Evolutionary conservation across 2,888 invertebrate species (phyloP), one percentile per base, ranked within the genome.

Genomic region (Ypsolopha sequella): DNA sequence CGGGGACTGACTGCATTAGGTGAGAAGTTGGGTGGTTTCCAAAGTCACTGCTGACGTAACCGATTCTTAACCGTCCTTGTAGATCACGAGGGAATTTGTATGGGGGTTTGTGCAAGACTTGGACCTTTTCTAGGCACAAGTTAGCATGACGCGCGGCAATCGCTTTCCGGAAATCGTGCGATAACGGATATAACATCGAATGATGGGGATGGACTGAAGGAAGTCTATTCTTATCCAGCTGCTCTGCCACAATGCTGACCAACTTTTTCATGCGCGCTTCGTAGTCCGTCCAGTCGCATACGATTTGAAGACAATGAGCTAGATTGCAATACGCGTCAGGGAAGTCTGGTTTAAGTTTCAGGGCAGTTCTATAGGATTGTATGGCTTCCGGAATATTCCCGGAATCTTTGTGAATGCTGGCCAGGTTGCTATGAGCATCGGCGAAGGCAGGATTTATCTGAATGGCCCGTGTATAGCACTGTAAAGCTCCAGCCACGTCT

Each of bases 151-250:
- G 90, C 3, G 96, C 95, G 9, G 99, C 99, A 61, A 99, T 99
- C 6, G 96, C 96, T 80, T 97, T 97, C 52, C 99, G 91, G 73
- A 95, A 97, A 35, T 96, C 95, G 70, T 99, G 99, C 1, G 96
- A 94, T 57, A 99, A 88, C 0, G 99, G 99, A 85, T 99, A 99
- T 51, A 99, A 88, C 99, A 99, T 99, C 48, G 98, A 98, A 87
- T 99, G 99, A 84, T 99, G 99, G 0, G 99, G 99, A 88, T 99
- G 99, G 2, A 99, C 99, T 0, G 98, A 98, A 0, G 99, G 99
- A 51, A 99, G 87, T 56, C 99, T 91, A 73, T 98, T 98, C 82
- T 98, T 98, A 45, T 97, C 96, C 52, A 99, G 85, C 70, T 99
- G 99, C 70, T 99, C 99, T 6, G 97, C 97, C 0, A 99, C 99